Evolutionary conservation across 2,113 vertebrate genomes (phyloP).

Genomic region (Noctilio leporinus): DNA sequence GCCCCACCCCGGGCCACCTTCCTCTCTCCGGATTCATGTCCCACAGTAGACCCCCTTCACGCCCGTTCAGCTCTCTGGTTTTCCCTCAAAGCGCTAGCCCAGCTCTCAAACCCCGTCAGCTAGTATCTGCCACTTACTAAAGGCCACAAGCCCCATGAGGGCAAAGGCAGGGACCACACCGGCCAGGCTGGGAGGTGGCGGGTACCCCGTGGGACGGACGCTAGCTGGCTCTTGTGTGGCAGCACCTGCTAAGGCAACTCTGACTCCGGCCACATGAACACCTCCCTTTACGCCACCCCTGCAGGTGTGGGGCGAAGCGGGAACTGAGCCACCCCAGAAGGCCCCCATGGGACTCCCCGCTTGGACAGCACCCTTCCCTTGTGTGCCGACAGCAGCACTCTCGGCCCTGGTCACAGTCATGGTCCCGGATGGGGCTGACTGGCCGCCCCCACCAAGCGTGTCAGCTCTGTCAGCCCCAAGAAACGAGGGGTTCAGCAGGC

Average conservation of each 20-base stretch:
- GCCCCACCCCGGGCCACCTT: accelerated
- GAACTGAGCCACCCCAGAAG: accelerated
- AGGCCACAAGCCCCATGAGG: not conserved
- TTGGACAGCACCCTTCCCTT: not conserved
- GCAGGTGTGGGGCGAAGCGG: not conserved
- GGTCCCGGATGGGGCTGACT: not conserved
- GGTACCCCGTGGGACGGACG: accelerated
- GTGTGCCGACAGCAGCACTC: accelerated
- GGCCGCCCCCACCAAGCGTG: not conserved
- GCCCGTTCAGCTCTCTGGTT: not conserved
- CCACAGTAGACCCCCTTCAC: accelerated
- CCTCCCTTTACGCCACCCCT: not conserved
- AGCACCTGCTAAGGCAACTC: too few relatives aligned
- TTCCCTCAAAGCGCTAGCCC: not conserved
- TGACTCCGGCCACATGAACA: accelerated
- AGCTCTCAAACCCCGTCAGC: not conserved
- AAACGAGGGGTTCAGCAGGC: slow-evolving; percentile 35
- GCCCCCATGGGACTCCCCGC: accelerated
- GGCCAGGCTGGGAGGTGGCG: accelerated
- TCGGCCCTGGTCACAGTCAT: accelerated
- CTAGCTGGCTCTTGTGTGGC: too few relatives aligned
- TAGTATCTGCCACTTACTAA: accelerated
- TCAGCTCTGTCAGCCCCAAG: not conserved
- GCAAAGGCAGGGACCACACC: not conserved
- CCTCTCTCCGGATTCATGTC: accelerated